Evolutionary conservation across 2,888 invertebrate genomes (phyloP).

Genomic region (Eurytoma californica): DNA sequence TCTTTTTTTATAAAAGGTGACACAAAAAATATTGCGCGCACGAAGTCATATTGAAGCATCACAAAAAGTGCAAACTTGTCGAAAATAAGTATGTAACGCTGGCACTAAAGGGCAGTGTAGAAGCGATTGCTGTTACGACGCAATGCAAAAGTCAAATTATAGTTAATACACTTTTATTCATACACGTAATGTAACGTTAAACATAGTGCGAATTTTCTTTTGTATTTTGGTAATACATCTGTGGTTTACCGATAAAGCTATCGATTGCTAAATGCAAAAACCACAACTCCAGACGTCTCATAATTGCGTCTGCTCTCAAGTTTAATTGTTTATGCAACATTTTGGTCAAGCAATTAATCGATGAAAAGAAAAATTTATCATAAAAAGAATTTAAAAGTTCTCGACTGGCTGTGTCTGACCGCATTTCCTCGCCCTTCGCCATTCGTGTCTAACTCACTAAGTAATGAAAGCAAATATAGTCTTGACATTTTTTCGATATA

Average conservation of each 20-base stretch:
- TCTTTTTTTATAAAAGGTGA: conserved; percentile 31
- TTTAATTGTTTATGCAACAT: conserved; percentile 41
- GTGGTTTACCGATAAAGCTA: conserved; percentile 15
- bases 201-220: conserved; percentile 40
- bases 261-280: conserved; percentile 16
- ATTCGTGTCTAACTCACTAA: conserved; percentile 66
- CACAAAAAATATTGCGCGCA: conserved; percentile 37
- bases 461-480: conserved; percentile 68
- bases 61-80: conserved; percentile 32
- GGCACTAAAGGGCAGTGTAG: conserved; percentile 26
- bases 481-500: conserved; percentile 69
- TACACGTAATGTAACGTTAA: conserved; percentile 18
- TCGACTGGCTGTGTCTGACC: conserved; percentile 56
- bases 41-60: conserved; percentile 45
- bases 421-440: conserved; percentile 60
- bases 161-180: conserved; percentile 28
- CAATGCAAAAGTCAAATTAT: conserved; percentile 48
- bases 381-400: conserved; percentile 40
- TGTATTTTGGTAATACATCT: conserved; percentile 51
- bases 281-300: conserved; percentile 16
- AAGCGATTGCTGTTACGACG: conserved; percentile 22
- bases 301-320: conserved; percentile 25
- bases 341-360: conserved; percentile 42
- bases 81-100: conserved; percentile 26
- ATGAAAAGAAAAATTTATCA: conserved; percentile 28